phyloP scores from a whole-genome alignment of 2,113 vertebrate species.

The Hoplias malabaricus region DNA sequence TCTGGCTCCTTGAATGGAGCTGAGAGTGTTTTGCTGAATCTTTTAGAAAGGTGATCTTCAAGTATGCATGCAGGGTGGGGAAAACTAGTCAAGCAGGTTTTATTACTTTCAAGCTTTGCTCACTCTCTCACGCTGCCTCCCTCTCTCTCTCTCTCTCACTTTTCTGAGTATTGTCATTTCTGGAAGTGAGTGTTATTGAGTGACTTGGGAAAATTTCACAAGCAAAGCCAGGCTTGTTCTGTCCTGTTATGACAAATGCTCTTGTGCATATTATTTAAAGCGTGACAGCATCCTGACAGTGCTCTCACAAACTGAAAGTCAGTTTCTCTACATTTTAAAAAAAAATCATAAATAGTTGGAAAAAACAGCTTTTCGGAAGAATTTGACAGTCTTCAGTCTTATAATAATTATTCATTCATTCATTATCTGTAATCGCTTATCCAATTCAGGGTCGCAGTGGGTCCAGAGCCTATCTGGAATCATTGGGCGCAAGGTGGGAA shows the following conservation, averaged over 20 bases:
- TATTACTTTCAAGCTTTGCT: conserved; percentile 52
- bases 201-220: neutral
- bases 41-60: conserved; percentile 58
- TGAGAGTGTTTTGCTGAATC: conserved; percentile 54
- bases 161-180: conserved; percentile 34
- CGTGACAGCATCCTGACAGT: neutral
- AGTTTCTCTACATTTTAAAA: neutral
- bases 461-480: no score
- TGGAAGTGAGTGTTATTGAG: neutral
- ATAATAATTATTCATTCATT: no score
- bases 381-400: no score
- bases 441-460: no score
- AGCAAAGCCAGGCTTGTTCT: neutral
- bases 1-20: conserved; percentile 27
- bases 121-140: neutral
- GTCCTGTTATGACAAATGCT: neutral
- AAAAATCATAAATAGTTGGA: neutral
- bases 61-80: conserved; percentile 54
- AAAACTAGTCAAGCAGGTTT: conserved; percentile 66
- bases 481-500: no score
- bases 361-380: no score
- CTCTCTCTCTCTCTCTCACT: conserved; percentile 5
- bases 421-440: no score
- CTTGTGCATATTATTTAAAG: neutral
- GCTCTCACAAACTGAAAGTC: neutral